phyloP scores from a whole-genome alignment of 2,113 vertebrate genomes.

The Pheucticus melanocephalus region DNA sequence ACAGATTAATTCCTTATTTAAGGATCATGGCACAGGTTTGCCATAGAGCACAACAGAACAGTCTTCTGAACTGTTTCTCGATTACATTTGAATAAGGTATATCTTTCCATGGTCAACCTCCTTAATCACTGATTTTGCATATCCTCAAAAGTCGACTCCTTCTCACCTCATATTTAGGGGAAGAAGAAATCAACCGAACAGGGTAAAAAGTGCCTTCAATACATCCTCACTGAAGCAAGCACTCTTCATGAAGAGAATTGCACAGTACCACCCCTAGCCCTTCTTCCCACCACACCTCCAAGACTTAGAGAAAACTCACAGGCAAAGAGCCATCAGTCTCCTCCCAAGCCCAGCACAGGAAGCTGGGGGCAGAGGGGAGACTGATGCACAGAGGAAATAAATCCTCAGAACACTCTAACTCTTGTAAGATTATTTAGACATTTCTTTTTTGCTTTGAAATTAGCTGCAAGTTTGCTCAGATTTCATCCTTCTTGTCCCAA shows the following conservation, averaged over 20 bases:
- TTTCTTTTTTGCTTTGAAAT: not conserved
- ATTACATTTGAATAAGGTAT: not conserved
- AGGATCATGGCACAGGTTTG: not conserved
- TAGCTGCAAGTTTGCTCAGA: not conserved
- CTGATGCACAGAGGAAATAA: not conserved
- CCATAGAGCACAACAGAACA: not conserved
- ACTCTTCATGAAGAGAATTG: not conserved
- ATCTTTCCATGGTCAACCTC: not conserved
- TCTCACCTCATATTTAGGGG: not conserved
- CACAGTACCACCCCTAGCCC: accelerated
- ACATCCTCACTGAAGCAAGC: not conserved
- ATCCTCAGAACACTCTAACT: not conserved
- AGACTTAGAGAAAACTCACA: not conserved
- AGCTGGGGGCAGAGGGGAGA: not conserved
- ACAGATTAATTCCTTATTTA: not conserved
- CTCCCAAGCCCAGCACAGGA: not conserved
- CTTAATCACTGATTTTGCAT: not conserved
- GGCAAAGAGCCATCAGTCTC: not conserved
- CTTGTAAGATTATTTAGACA: not conserved
- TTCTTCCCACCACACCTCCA: accelerated
- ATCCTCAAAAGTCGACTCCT: not conserved
- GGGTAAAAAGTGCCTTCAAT: not conserved
- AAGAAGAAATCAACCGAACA: not conserved
- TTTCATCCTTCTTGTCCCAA: not conserved
- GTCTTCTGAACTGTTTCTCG: not conserved